Percentiles rank a stretch among this genome's conserved stretches.
phyloP scores from a whole-genome alignment of 92 coral and sea anemone species.

The Diadumene lineata region DNA sequence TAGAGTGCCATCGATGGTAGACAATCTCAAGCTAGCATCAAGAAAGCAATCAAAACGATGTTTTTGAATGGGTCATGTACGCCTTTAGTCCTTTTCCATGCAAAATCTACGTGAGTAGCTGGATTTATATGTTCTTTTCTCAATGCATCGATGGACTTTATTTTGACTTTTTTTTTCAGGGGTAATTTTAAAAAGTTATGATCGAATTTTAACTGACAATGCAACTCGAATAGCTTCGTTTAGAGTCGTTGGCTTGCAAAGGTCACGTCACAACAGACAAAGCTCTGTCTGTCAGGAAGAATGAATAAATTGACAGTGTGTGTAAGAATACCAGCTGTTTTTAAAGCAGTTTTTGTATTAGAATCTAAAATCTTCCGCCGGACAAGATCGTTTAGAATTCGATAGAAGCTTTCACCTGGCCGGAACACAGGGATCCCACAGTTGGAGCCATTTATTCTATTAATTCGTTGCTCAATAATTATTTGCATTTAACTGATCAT shows the following conservation, averaged over 20 bases:
- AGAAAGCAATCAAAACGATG: not conserved
- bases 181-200: too few species aligned
- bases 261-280: not conserved
- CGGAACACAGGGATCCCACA: not conserved
- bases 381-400: not conserved
- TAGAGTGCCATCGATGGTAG: not conserved
- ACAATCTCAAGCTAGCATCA: not conserved
- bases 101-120: too few species aligned
- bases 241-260: too few species aligned
- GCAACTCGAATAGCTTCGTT: too few species aligned
- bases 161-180: too few species aligned
- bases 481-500: too few species aligned
- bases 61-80: not conserved
- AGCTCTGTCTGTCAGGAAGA: not conserved
- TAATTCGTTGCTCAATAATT: too few species aligned
- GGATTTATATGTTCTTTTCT: too few species aligned
- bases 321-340: not conserved
- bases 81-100: not conserved
- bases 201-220: too few species aligned
- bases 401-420: not conserved
- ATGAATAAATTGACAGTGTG: not conserved
- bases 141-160: too few species aligned
- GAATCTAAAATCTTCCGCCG: not conserved
- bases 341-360: not conserved
- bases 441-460: not conserved